Evolutionary conservation across 1,140 invertebrate genomes (phyloP), one percentile per base, ranked within the genome.

Genomic region (Leptinotarsa texana): DNA sequence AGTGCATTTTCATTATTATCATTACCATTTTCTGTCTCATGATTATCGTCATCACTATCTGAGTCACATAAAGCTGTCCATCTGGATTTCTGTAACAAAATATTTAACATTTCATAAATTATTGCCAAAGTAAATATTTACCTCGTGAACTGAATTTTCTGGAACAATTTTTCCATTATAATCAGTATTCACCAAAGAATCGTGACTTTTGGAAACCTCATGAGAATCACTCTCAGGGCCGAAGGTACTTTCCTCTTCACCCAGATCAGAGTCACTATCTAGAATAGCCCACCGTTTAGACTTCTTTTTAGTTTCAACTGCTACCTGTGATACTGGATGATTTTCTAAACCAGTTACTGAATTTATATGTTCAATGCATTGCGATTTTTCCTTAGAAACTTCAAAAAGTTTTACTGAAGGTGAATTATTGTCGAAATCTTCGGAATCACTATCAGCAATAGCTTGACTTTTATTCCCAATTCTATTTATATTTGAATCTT

Each of bases 51-150:
- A 57, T 71, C 70, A 75, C 74, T 80, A 27, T 83, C 82, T 13
- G 81, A 73, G 78, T 83, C 82, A 78, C 78, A 81, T 61, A 83
- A 73, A 42, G 63, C 67, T 69, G 75, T 61, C 42, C 80, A 73
- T 48, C 51, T 74, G 13, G 77, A 75, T 49, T 72, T 75, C 76
- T 81, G 15, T 18, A 48, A 49, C 33, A 67, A 72, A 27, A 18
- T 33, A 72, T 6, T 66, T 69, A 13, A 17, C 18, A 72, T 51
- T 13, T 63, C 3, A 22, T 11, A 51, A 27, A 18, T 21, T 49
- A 73, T 15, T 27, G 49, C 15, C 69, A 42, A 13, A 13, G 18
- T 66, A 33, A 13, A 18, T 33, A 69, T 42, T 42, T 47, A 24
- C 18, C 33, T n/a, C 17, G 13, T 69, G 13, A 17, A 57, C 15